These are phyloP conservation scores for Acipenser oxyrinchus DNA, from an alignment of 2,797 vertebrate genomes.

Conservation along the genomic window DNA sequence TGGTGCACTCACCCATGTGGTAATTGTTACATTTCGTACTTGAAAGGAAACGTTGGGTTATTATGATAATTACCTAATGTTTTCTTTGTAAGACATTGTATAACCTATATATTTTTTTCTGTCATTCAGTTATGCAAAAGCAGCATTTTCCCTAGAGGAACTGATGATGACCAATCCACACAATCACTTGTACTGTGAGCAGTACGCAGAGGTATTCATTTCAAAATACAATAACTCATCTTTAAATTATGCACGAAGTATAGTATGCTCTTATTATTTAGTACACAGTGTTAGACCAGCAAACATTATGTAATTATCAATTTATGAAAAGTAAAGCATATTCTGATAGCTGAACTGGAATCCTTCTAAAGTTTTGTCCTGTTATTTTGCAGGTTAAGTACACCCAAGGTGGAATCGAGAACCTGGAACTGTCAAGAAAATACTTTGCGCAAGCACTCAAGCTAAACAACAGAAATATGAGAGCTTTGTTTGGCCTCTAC, in stretches of 20 bases:
- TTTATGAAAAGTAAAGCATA: no score
- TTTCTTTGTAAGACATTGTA: neutral
- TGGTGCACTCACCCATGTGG: no score
- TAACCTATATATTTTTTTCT: constrained; percentile 26
- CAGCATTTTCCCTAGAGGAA: constrained; percentile 96
- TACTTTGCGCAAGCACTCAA: constrained; percentile 97
- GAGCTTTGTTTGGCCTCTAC: constrained; percentile 96
- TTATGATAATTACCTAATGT: no score
- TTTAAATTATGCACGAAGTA: no score
- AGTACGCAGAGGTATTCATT: constrained; percentile 84
- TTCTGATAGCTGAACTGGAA: neutral
- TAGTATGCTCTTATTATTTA: no score
- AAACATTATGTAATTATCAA: no score
- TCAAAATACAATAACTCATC: no score
- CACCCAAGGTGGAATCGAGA: constrained; percentile 95
- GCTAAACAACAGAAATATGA: constrained; percentile 98
- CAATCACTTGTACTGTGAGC: constrained; percentile 97
- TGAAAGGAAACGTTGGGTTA: no score
- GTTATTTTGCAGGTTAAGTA: constrained; percentile 85
- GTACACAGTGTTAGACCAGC: no score
- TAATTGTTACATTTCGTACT: no score
- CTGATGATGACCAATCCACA: constrained; percentile 98
- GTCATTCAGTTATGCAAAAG: constrained; percentile 86
- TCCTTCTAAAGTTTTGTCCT: neutral
- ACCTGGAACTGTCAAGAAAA: constrained; percentile 91